phyloP scores from a whole-genome alignment of 2,113 vertebrate genomes.

The Actenoides hombroni region DNA sequence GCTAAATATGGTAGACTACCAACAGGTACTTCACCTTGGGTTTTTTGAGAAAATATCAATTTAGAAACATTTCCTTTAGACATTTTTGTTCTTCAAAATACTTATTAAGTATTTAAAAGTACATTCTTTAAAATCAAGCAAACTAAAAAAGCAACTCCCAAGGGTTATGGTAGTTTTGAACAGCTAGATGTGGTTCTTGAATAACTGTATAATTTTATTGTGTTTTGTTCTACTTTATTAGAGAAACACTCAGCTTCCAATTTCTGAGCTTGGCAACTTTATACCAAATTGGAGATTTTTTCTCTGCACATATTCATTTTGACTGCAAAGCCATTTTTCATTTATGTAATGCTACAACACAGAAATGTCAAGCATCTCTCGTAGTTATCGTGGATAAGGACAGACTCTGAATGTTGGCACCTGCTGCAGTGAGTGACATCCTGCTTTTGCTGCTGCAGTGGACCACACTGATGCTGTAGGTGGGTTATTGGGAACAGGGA shows the following conservation, averaged over 20 bases:
- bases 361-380: slow-evolving; percentile 48
- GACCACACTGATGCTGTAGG: fast-evolving
- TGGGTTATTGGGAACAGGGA: background rate
- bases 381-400: background rate
- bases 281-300: background rate
- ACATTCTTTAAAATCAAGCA: background rate
- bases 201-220: background rate
- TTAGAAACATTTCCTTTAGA: background rate
- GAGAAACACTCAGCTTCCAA: background rate
- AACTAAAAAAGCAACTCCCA: background rate
- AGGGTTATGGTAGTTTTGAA: background rate
- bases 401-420: background rate
- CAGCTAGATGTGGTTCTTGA: background rate
- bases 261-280: background rate
- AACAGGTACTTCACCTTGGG: background rate
- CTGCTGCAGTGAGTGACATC: background rate
- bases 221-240: background rate
- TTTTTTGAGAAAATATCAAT: background rate
- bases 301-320: background rate
- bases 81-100: background rate
- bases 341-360: background rate
- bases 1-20: background rate
- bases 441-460: background rate
- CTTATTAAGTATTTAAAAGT: background rate
- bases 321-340: slow-evolving; percentile 5